Evolutionary conservation across 2,113 vertebrate species (phyloP).

Genomic region (Peromyscus californicus): DNA sequence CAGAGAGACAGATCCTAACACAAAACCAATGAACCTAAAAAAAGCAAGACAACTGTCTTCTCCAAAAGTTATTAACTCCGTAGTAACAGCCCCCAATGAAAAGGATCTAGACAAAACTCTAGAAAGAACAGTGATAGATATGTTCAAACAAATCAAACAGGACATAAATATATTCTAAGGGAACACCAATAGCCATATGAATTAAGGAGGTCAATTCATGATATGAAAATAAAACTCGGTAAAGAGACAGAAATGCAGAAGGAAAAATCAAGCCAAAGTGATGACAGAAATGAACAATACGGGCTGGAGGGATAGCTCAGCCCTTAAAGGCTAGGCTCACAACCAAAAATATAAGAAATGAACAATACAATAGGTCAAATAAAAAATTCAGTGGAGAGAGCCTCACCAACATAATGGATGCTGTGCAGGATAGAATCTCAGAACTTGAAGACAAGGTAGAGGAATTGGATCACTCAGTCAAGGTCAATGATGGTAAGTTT

Average conservation of each 20-base stretch:
- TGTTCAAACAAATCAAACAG: not conserved
- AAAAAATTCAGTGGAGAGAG: not conserved
- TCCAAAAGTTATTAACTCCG: not conserved
- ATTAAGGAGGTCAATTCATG: not conserved
- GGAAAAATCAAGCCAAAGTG: not conserved
- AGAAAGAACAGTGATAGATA: not conserved
- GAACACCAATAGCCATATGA: not conserved
- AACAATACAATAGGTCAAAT: not conserved
- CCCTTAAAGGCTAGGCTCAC: too few species aligned
- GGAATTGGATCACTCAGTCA: too few species aligned
- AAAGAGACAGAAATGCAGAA: not conserved
- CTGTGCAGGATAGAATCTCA: not conserved
- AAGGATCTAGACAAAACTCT: not conserved
- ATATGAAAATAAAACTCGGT: not conserved
- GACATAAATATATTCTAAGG: not conserved
- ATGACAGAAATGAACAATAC: not conserved
- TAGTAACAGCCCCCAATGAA: not conserved
- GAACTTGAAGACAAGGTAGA: not conserved
- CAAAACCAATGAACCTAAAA: not conserved
- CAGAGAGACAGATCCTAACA: not conserved
- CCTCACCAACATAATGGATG: not conserved
- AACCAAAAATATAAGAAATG: too few species aligned
- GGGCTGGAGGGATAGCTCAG: too few species aligned
- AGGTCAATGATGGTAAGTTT: not conserved
- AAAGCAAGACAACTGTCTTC: not conserved